phyloP scores from a whole-genome alignment of 2,113 vertebrate genomes.

The Xenopus tropicalis region DNA sequence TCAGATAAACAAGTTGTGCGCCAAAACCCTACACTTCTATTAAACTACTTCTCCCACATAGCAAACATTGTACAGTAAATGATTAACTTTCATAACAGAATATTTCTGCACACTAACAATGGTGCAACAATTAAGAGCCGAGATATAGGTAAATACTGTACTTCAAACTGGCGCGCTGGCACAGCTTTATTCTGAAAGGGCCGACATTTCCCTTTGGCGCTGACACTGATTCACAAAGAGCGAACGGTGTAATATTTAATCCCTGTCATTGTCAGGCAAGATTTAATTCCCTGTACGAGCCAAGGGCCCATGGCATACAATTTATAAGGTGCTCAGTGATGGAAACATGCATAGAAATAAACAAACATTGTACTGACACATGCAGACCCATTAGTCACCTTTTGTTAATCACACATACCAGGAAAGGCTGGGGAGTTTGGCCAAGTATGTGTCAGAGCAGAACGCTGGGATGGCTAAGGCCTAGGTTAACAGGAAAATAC shows the following conservation, averaged over 20 bases:
- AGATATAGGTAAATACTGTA: constrained; percentile 28
- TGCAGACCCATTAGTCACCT: background rate
- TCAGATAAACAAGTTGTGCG: constrained; percentile 28
- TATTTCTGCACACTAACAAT: constrained; percentile 27
- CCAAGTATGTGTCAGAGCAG: background rate
- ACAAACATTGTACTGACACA: background rate
- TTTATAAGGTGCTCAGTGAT: background rate
- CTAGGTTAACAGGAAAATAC: too few species aligned
- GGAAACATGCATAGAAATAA: background rate
- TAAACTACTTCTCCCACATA: constrained; percentile 38
- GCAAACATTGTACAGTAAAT: constrained; percentile 39
- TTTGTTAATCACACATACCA: background rate
- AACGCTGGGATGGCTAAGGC: background rate
- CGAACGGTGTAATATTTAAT: constrained; percentile 26
- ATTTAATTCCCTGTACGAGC: constrained; percentile 13
- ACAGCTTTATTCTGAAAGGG: background rate
- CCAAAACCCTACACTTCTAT: constrained; percentile 18
- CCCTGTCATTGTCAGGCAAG: constrained; percentile 6
- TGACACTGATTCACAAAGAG: constrained; percentile 1
- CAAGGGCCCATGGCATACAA: background rate
- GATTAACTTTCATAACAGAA: constrained; percentile 37
- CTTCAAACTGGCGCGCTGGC: constrained; percentile 36
- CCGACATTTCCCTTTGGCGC: constrained; percentile 13
- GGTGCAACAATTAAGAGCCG: constrained; percentile 12
- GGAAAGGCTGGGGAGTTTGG: background rate